phyloP scores from a whole-genome alignment of 37 sponge, comb jelly and placozoan species.

The Diacarnus erythraeanus region DNA sequence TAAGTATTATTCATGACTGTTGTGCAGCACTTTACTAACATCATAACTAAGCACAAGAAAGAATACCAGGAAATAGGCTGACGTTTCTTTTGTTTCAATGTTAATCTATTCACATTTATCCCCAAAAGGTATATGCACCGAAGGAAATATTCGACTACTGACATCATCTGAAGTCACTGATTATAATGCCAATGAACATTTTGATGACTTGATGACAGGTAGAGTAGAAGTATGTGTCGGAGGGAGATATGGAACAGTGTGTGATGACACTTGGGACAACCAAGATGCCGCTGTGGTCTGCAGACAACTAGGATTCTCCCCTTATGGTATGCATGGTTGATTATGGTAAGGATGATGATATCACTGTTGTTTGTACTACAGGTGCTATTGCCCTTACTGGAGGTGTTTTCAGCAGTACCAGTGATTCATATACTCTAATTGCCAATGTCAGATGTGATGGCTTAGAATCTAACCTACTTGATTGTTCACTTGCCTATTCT shows the following conservation, averaged over 20 bases:
- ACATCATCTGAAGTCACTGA: not conserved
- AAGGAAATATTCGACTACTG: slow-evolving; percentile 21
- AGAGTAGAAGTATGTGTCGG: slow-evolving; percentile 15
- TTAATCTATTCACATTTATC: too few relatives aligned
- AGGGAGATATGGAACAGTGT: slow-evolving; percentile 9
- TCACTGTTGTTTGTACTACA: not conserved
- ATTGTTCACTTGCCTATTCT: not conserved
- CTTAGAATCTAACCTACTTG: not conserved
- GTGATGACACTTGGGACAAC: slow-evolving; percentile 36
- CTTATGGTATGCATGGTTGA: slow-evolving; percentile 8
- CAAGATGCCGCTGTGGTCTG: slow-evolving; percentile 44
- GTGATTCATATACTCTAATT: not conserved
- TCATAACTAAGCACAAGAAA: not conserved
- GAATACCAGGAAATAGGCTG: not conserved
- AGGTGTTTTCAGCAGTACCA: slow-evolving; percentile 2
- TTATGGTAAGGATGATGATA: not conserved
- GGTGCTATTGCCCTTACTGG: slow-evolving; percentile 5
- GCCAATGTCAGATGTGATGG: not conserved
- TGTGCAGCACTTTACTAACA: too few relatives aligned
- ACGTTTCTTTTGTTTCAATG: not conserved
- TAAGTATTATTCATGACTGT: too few relatives aligned
- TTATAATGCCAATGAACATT: not conserved
- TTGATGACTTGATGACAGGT: not conserved
- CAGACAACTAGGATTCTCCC: slow-evolving; percentile 36
- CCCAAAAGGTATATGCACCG: slow-evolving; percentile 18